A percentile compares a stretch with the other conserved stretches of the same genome.
Conservation (phyloP, 2,113 vertebrate genomes). For the Elaphurus davidianus region DNA sequence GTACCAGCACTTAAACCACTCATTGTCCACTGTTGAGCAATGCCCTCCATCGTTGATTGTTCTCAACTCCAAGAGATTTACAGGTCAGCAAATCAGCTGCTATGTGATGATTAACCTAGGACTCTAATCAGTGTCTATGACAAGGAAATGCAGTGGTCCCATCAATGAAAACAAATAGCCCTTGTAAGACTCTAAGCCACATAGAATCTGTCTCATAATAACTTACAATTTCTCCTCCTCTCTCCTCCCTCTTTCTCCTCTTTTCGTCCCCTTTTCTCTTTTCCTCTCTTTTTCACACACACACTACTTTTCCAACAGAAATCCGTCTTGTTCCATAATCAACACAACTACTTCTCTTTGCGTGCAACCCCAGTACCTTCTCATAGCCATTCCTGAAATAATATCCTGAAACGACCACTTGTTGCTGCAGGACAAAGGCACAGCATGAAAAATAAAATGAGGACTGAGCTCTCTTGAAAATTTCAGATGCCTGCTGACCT, state of each 20-base stretch:
- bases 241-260: not conserved
- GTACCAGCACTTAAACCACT: not conserved
- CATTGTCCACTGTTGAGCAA: not conserved
- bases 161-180: not conserved
- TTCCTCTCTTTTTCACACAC: not conserved
- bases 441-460: not conserved
- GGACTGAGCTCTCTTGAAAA: not conserved
- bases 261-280: not conserved
- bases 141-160: not conserved
- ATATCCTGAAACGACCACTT: constrained; percentile 45
- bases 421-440: constrained; percentile 37
- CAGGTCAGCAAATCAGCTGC: not conserved
- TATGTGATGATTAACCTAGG: not conserved
- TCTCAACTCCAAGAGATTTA: not conserved
- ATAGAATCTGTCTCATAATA: not conserved
- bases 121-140: not conserved
- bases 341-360: not conserved
- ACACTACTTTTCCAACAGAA: not conserved
- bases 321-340: not conserved
- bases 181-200: not conserved
- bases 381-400: constrained; percentile 6
- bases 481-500: not conserved
- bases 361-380: not conserved
- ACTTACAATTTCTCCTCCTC: not conserved
- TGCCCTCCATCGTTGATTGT: not conserved